Evolutionary conservation across 2,888 invertebrate genomes (phyloP).

Genomic region (Notocelia uddmanniana): DNA sequence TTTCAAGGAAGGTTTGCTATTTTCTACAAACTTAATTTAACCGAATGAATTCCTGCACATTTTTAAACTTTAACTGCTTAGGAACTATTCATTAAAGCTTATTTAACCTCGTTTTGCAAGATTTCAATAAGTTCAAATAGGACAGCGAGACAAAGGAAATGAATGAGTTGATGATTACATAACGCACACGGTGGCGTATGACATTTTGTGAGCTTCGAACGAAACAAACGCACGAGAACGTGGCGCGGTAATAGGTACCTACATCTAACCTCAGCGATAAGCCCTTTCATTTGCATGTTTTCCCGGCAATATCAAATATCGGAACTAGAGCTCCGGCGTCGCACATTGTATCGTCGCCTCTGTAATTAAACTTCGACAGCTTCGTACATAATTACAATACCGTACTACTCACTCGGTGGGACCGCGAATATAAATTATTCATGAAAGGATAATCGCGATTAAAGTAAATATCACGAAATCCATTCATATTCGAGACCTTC

Average conservation of each 20-base stretch:
- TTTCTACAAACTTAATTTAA: constrained; percentile 19
- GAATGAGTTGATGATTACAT: constrained; percentile 34
- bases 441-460: constrained; percentile 69
- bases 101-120: constrained; percentile 41
- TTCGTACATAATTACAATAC: constrained; percentile 64
- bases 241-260: constrained; percentile 35
- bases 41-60: constrained; percentile 8
- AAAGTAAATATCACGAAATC: constrained; percentile 64
- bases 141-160: constrained; percentile 30
- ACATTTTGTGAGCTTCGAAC: constrained; percentile 26
- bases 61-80: constrained; percentile 15
- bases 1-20: constrained; percentile 19
- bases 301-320: constrained; percentile 75
- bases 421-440: constrained; percentile 71
- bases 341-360: constrained; percentile 59
- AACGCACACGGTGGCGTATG: constrained; percentile 29
- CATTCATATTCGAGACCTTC: constrained; percentile 58
- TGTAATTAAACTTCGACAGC: constrained; percentile 69
- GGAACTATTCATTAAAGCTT: constrained; percentile 25
- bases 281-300: constrained; percentile 81
- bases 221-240: constrained; percentile 21
- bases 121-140: constrained; percentile 14
- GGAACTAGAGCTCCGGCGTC: constrained; percentile 55
- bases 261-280: constrained; percentile 54
- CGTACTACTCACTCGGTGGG: constrained; percentile 62